These are phyloP conservation scores for Paramormyrops kingsleyae DNA, from an alignment of 2,113 vertebrate species.

Conservation along the genomic window DNA sequence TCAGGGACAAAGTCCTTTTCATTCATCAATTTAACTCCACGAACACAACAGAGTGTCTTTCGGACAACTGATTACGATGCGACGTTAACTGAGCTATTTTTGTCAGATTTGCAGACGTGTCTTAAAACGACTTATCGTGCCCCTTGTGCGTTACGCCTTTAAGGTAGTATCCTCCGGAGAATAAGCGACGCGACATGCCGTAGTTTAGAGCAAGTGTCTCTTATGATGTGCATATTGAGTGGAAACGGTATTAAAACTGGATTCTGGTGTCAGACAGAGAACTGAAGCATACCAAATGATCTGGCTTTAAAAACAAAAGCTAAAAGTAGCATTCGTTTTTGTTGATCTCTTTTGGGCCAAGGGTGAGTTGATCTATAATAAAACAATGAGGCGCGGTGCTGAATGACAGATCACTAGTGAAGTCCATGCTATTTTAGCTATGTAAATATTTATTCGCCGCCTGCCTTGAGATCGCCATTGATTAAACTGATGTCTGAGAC, in stretches of 20 bases:
- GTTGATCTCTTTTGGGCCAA: not conserved
- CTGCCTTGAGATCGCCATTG: not conserved
- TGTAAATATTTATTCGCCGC: not conserved
- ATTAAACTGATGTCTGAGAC: not conserved
- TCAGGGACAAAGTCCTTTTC: not conserved
- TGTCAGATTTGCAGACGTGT: not conserved
- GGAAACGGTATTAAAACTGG: not conserved
- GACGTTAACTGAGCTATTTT: not conserved
- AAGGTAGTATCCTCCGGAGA: not conserved
- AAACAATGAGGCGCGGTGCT: not conserved
- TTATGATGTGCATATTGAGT: not conserved
- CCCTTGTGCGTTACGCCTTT: not conserved
- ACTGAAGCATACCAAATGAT: not conserved
- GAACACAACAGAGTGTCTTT: not conserved
- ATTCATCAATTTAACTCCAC: not conserved
- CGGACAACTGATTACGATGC: not conserved
- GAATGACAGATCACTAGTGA: not conserved
- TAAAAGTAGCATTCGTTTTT: not conserved
- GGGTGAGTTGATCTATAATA: not conserved
- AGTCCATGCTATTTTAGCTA: not conserved
- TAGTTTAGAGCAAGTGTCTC: not conserved
- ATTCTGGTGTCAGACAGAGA: not conserved
- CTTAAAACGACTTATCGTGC: not conserved
- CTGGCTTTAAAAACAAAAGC: not conserved
- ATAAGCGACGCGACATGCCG: not conserved